A percentile compares a stretch with the other conserved stretches of the same genome.
phyloP scores from a whole-genome alignment of 2,888 invertebrate species.

The Lypha dubia region DNA sequence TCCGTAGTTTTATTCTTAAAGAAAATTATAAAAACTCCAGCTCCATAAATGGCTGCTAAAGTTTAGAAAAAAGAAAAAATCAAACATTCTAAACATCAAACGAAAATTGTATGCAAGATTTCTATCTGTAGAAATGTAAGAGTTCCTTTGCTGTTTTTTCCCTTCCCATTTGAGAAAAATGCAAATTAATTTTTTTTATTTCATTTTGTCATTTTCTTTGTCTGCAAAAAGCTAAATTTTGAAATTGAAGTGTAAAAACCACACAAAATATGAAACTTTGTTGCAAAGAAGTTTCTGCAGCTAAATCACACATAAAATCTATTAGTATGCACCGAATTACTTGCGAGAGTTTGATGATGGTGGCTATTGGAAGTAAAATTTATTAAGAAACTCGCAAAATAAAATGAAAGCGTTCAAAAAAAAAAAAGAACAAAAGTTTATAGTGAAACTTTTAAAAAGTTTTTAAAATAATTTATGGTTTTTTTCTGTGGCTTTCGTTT shows the following conservation, averaged over 20 bases:
- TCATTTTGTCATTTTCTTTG: neutral
- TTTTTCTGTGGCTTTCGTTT: neutral
- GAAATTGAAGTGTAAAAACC: constrained; percentile 19
- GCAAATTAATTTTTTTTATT: constrained; percentile 41
- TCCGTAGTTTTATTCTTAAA: neutral
- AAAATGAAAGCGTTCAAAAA: constrained; percentile 11
- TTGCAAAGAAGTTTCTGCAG: constrained; percentile 35
- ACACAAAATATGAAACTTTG: constrained; percentile 3
- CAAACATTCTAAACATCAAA: constrained; percentile 53
- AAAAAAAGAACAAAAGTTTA: constrained; percentile 5
- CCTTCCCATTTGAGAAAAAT: constrained; percentile 39
- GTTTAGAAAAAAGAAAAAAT: constrained; percentile 8
- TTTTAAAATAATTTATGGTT: constrained; percentile 5
- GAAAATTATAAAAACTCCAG: neutral
- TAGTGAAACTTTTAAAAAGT: constrained; percentile 48
- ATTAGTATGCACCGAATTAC: constrained; percentile 63
- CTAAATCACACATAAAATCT: constrained; percentile 65
- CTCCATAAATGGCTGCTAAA: constrained; percentile 51
- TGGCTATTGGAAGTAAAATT: neutral
- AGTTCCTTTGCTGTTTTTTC: constrained; percentile 17
- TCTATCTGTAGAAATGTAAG: constrained; percentile 37
- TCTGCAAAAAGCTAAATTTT: constrained; percentile 32
- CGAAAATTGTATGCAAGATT: constrained; percentile 51
- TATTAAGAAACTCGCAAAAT: constrained; percentile 18
- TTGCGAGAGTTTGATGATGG: constrained; percentile 17